Percentiles rank a stretch among this genome's conserved stretches.
These are phyloP conservation scores for Zaprionus davidi DNA, from an alignment of 1,140 invertebrate species.

Conservation along the genomic window DNA sequence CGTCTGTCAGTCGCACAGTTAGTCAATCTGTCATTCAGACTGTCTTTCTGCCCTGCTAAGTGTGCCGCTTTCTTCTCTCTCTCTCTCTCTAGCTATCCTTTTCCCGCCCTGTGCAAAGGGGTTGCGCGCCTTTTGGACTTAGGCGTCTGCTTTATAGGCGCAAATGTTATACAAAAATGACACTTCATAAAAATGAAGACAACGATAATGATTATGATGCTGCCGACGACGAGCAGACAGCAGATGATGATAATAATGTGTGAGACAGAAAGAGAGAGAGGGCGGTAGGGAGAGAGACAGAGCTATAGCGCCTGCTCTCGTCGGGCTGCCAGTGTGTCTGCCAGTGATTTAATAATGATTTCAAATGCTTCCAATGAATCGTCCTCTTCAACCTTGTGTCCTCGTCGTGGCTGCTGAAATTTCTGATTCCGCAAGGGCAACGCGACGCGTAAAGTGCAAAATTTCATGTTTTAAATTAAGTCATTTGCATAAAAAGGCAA, in stretches of 20 bases:
- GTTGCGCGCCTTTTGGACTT: slow-evolving; percentile 51
- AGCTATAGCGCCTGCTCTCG: not conserved
- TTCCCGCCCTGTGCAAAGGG: slow-evolving; percentile 11
- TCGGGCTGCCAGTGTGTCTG: slow-evolving; percentile 24
- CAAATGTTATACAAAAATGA: slow-evolving; percentile 77
- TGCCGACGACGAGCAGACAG: slow-evolving; percentile 34
- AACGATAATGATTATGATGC: slow-evolving; percentile 69
- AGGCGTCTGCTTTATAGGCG: slow-evolving; percentile 68
- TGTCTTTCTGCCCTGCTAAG: not conserved
- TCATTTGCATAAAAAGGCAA: slow-evolving; percentile 66
- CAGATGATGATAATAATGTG: slow-evolving; percentile 32
- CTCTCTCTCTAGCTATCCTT: slow-evolving; percentile 22
- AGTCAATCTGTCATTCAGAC: slow-evolving; percentile 24
- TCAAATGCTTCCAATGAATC: slow-evolving; percentile 63
- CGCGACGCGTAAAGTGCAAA: slow-evolving; percentile 43
- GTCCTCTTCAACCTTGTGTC: slow-evolving; percentile 13
- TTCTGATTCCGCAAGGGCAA: slow-evolving; percentile 5
- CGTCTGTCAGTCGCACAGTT: slow-evolving; percentile 33
- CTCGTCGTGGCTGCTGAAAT: slow-evolving; percentile 19
- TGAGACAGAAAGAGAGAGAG: not conserved
- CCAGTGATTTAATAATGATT: slow-evolving; percentile 71
- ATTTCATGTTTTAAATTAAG: slow-evolving; percentile 78
- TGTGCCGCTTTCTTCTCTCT: not conserved
- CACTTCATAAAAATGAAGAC: slow-evolving; percentile 79
- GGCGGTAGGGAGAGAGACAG: not conserved